Evolutionary conservation across 2,888 invertebrate genomes (phyloP), one percentile per base, ranked within the genome.

Genomic region (Alviniconcha strummeri): DNA sequence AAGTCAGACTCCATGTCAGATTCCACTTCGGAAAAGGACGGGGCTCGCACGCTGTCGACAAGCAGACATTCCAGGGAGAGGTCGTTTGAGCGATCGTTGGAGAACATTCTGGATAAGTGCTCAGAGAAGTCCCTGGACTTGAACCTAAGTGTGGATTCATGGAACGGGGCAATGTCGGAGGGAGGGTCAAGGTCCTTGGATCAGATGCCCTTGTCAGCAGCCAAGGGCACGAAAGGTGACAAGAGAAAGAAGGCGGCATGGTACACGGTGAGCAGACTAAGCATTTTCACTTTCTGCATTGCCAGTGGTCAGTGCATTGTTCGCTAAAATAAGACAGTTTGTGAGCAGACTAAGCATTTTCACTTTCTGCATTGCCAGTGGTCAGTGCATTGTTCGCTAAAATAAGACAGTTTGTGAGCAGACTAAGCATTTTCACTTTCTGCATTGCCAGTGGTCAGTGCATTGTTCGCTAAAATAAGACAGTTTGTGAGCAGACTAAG

Each of bases 231-330:
- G 7, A 88, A 88, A 56, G 83, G 60, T 36, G 91, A 90, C 74
- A 91, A 91, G 85, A 92, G 92, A 87, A 92, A 91, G 89, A 91
- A 91, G 84, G 85, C 88, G 7, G 89, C 91, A 5, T 92, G 92
- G 92, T 92, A 92, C 83, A 90, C 91, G 80, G 93, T 93, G 88
- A 90, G 92, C 89, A 69, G 6, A 15, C 13, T 6, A 5, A 36
- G 36, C 36, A 36, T 36, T 11, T 64, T 64, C 64, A 64, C 64
- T 15, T 17, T 64, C 64, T 15, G 64, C 13, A 11, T 64, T 64
- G 1, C 17, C 13, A 64, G 64, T 64, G 64, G 64, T 36, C 36
- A 36, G 36, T 36, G 36, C 36, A 36, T 36, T 36, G 36, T 36
- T 36, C 0, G 36, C 36, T 0, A 36, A 36, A 1, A 1, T 3